Evolutionary conservation across 2,888 invertebrate genomes (phyloP).

Genomic region (Lithophane semibrunnea): DNA sequence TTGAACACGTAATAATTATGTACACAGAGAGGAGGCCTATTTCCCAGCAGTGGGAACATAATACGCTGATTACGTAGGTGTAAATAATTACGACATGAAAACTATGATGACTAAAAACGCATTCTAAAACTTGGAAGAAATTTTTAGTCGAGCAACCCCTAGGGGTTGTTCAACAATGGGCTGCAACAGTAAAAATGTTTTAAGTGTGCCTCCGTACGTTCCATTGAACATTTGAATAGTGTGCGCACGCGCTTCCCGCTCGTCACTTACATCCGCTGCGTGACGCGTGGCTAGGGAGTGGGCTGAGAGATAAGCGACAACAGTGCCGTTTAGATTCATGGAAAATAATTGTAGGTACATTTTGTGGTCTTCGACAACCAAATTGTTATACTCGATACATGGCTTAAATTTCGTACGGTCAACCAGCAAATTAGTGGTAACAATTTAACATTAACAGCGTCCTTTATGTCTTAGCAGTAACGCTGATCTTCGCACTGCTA

Average conservation of each 20-base stretch:
- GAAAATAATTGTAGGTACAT: background rate
- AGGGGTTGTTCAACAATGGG: slow-evolving; percentile 77
- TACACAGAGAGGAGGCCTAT: no score
- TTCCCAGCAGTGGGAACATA: no score
- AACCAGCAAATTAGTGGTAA: background rate
- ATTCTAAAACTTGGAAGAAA: slow-evolving; percentile 49
- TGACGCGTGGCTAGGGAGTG: slow-evolving; percentile 80
- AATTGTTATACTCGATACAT: background rate
- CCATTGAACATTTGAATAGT: slow-evolving; percentile 86
- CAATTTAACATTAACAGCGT: background rate
- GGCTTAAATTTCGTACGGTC: background rate
- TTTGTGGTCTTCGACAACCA: background rate
- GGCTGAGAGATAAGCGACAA: slow-evolving; percentile 51
- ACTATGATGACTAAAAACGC: slow-evolving; percentile 10
- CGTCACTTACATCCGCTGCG: slow-evolving; percentile 83
- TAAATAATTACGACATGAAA: background rate
- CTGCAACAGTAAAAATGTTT: slow-evolving; percentile 88
- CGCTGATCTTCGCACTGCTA: background rate
- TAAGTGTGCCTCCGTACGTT: slow-evolving; percentile 89
- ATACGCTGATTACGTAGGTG: background rate
- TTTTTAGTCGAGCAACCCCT: background rate
- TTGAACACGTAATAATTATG: background rate
- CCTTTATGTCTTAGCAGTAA: background rate
- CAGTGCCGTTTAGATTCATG: background rate
- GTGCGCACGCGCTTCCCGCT: slow-evolving; percentile 84